Conservation (phyloP, 2,797 vertebrate species). For the Heterohyrax brucei region DNA sequence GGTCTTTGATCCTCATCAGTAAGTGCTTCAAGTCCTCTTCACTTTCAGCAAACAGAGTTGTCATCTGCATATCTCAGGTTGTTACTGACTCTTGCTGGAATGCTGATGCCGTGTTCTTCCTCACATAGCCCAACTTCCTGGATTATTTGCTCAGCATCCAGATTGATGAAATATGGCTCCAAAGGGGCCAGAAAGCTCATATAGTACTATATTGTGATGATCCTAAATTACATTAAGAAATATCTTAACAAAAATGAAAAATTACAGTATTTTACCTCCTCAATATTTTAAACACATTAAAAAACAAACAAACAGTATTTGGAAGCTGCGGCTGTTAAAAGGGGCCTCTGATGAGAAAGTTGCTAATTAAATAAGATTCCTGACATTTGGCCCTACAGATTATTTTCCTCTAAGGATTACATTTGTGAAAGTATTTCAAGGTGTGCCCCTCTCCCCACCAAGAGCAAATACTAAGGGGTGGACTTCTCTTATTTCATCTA, state of each 20-base stretch:
- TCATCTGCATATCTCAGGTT: no score
- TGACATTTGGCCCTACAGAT: background rate
- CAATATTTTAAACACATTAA: background rate
- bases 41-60: no score
- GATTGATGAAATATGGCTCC: no score
- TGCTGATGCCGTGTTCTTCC: no score
- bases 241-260: constrained; percentile 39
- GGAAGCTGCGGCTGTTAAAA: background rate
- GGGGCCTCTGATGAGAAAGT: background rate
- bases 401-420: background rate
- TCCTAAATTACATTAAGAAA: background rate
- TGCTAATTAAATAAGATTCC: background rate
- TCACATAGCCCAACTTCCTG: no score
- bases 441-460: background rate
- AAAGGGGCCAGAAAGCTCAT: constrained; percentile 38
- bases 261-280: background rate
- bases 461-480: background rate
- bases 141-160: no score
- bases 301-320: background rate
- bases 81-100: no score
- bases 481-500: background rate
- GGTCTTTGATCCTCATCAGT: no score
- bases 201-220: constrained; percentile 59
- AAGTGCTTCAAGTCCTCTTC: no score
- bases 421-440: background rate